Percentiles rank a stretch among this genome's conserved stretches.
These are phyloP conservation scores for Acanthopagrus latus DNA, from an alignment of 2,797 vertebrate genomes.

Conservation along the genomic window DNA sequence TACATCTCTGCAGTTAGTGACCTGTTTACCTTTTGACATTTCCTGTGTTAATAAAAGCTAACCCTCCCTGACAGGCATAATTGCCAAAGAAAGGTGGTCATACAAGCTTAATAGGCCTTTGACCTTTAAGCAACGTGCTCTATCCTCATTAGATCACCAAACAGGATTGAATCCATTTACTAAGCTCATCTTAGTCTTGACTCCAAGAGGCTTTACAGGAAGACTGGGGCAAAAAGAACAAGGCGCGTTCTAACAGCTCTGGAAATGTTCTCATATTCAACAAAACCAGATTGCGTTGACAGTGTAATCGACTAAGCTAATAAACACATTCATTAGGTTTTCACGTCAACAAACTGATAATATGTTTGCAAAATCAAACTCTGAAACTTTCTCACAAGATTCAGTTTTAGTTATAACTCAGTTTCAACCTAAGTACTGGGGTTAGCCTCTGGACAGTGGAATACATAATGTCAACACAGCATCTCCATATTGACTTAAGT, in stretches of 20 bases:
- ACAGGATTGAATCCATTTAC: slow-evolving; percentile 61
- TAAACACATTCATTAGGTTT: slow-evolving; percentile 10
- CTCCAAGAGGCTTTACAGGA: slow-evolving; percentile 43
- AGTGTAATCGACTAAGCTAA: slow-evolving; percentile 5
- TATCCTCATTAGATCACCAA: slow-evolving; percentile 65
- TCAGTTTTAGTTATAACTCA: too few species aligned
- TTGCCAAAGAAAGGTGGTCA: slow-evolving; percentile 68
- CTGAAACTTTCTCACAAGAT: too few species aligned
- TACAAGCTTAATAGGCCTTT: slow-evolving; percentile 65
- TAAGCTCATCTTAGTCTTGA: slow-evolving; percentile 63
- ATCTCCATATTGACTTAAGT: too few species aligned
- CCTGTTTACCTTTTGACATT: slow-evolving; percentile 75
- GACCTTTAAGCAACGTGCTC: slow-evolving; percentile 54
- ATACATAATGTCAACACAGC: too few species aligned
- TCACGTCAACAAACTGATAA: not conserved
- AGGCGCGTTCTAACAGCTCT: not conserved
- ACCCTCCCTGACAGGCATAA: slow-evolving; percentile 56
- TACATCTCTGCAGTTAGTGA: slow-evolving; percentile 53
- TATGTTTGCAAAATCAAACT: too few species aligned
- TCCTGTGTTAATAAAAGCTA: slow-evolving; percentile 58
- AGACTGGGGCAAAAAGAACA: slow-evolving; percentile 19
- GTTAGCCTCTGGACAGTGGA: too few species aligned
- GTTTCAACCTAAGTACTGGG: too few species aligned
- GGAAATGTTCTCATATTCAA: slow-evolving; percentile 27
- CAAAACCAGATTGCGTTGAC: not conserved